Evolutionary conservation across 2,888 invertebrate genomes (phyloP).

Genomic region (Sinelater perroti): DNA sequence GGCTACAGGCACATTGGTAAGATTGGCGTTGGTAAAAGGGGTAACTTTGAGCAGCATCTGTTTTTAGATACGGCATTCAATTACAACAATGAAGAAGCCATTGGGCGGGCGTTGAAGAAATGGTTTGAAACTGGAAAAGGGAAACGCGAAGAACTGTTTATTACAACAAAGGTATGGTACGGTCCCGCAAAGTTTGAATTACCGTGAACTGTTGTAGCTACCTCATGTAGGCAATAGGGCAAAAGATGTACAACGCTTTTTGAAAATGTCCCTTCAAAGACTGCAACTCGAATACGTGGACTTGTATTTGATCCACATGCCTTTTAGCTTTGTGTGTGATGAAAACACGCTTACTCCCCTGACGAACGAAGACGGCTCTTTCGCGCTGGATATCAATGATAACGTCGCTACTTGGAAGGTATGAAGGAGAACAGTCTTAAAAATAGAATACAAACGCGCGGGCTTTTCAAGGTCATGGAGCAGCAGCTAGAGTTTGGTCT

Average conservation of each 20-base stretch:
- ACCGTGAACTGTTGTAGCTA: slow-evolving; percentile 63
- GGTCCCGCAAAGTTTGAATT: background rate
- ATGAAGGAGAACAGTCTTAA: background rate
- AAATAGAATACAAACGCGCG: background rate
- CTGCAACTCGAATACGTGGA: slow-evolving; percentile 77
- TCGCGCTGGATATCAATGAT: slow-evolving; percentile 70
- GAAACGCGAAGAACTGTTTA: slow-evolving; percentile 75
- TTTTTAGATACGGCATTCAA: slow-evolving; percentile 79
- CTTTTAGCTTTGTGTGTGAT: slow-evolving; percentile 72
- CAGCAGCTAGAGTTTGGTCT: slow-evolving; percentile 69
- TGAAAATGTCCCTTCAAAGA: slow-evolving; percentile 70
- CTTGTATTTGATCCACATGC: slow-evolving; percentile 81
- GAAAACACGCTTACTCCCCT: slow-evolving; percentile 65
- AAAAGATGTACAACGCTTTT: slow-evolving; percentile 71
- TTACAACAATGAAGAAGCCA: slow-evolving; percentile 80
- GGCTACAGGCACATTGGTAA: slow-evolving; percentile 75
- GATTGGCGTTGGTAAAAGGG: slow-evolving; percentile 67
- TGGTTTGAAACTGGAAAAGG: slow-evolving; percentile 72
- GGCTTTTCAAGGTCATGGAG: slow-evolving; percentile 71
- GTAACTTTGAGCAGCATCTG: background rate
- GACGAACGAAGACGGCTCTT: slow-evolving; percentile 67
- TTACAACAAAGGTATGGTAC: slow-evolving; percentile 82
- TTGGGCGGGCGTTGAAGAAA: slow-evolving; percentile 73
- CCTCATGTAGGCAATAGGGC: slow-evolving; percentile 75
- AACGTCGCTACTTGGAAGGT: slow-evolving; percentile 77